These are phyloP conservation scores for Agrochola lychnidis DNA, from an alignment of 2,888 invertebrate genomes.

Conservation along the genomic window DNA sequence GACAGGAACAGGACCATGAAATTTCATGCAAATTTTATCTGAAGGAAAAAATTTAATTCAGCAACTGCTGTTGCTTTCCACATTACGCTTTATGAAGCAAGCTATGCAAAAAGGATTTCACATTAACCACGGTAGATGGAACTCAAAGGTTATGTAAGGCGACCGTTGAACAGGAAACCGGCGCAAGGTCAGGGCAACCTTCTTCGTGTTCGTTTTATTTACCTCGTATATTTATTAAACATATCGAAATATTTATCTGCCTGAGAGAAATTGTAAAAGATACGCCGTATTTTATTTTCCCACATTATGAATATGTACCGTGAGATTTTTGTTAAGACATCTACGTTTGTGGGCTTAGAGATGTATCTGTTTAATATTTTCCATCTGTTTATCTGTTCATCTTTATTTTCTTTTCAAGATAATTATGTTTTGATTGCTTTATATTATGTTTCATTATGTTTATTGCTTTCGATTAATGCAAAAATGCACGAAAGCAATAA, in stretches of 20 bases:
- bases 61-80: conserved; percentile 52
- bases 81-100: conserved; percentile 64
- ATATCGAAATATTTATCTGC: conserved; percentile 40
- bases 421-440: neutral
- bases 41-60: conserved; percentile 55
- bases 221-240: conserved; percentile 54
- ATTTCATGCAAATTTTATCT: conserved; percentile 60
- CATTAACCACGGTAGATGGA: conserved; percentile 68
- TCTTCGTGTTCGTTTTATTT: conserved; percentile 57
- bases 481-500: neutral
- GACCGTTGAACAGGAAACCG: conserved; percentile 65
- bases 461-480: neutral
- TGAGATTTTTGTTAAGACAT: conserved; percentile 17
- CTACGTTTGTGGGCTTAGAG: conserved; percentile 11
- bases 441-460: neutral
- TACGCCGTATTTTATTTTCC: conserved; percentile 28
- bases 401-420: neutral
- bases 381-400: neutral
- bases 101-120: conserved; percentile 64
- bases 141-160: conserved; percentile 65
- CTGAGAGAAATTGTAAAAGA: conserved; percentile 42
- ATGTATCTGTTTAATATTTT: conserved; percentile 16
- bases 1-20: conserved; percentile 45
- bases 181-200: conserved; percentile 59
- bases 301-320: conserved; percentile 26